Evolutionary conservation across 1,140 invertebrate species (phyloP).

Genomic region (Mycetomoellerius zeteki): DNA sequence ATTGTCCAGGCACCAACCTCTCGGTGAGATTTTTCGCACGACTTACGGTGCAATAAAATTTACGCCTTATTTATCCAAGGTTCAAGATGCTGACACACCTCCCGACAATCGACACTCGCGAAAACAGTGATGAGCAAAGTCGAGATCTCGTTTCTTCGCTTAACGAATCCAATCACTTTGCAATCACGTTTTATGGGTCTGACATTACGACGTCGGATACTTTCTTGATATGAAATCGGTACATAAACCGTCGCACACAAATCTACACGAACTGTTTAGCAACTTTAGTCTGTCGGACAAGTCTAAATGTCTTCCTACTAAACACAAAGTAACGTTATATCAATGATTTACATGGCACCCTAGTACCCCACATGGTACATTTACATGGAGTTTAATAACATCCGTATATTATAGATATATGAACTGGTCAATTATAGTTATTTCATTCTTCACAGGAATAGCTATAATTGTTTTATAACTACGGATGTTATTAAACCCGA

Average conservation of each 20-base stretch:
- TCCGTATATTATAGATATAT: too few species aligned
- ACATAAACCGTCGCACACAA: constrained; percentile 4
- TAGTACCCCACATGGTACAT: too few species aligned
- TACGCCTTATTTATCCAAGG: neutral
- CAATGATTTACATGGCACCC: too few species aligned
- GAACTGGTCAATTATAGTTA: too few species aligned
- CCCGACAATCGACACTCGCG: neutral
- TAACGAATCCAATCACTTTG: neutral
- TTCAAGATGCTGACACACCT: neutral
- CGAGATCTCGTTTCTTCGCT: neutral
- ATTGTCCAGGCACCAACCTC: neutral
- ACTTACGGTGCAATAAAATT: neutral
- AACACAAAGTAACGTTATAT: too few species aligned
- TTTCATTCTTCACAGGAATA: too few species aligned
- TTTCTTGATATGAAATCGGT: constrained; percentile 11
- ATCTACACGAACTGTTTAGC: neutral
- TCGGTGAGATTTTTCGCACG: neutral
- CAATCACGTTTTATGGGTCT: neutral
- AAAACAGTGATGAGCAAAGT: neutral
- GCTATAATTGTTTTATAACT: too few species aligned
- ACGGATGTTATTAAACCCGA: too few species aligned
- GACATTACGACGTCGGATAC: neutral
- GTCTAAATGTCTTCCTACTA: neutral
- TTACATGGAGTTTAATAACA: too few species aligned
- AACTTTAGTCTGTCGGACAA: neutral